phyloP scores from a whole-genome alignment of 2,113 vertebrate species.

The Chionodraco myersi region DNA sequence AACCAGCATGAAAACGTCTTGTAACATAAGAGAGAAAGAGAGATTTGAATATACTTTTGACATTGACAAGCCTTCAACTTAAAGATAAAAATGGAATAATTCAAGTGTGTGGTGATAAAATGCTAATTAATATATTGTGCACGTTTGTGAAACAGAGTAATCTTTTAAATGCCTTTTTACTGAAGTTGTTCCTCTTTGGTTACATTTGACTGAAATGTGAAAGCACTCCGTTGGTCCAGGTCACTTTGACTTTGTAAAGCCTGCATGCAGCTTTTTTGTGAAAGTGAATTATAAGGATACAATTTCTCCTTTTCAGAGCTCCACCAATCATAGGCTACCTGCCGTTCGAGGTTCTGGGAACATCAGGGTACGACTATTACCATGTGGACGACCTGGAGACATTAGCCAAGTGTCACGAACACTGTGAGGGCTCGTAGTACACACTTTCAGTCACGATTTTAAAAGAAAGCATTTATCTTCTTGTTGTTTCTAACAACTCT shows the following conservation, averaged over 20 bases:
- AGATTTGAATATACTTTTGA: no score
- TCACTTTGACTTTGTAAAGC: not conserved
- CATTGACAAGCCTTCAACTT: no score
- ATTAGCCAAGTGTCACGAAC: conserved; percentile 97
- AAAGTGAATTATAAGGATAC: not conserved
- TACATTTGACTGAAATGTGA: not conserved
- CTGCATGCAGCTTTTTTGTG: not conserved
- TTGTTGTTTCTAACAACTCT: conserved; percentile 11
- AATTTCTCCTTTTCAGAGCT: conserved; percentile 85
- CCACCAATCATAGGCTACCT: conserved; percentile 98
- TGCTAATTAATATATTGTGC: no score
- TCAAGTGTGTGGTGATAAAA: no score
- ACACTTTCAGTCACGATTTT: conserved; percentile 66
- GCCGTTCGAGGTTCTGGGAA: conserved; percentile 98
- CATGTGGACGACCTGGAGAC: conserved; percentile 99
- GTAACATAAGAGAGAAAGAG: no score
- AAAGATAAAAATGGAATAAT: no score
- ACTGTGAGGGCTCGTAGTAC: conserved; percentile 87
- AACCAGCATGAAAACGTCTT: no score
- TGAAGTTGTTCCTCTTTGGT: not conserved
- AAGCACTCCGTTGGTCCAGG: not conserved
- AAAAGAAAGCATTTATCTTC: not conserved
- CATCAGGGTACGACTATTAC: conserved; percentile 99
- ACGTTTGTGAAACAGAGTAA: no score
- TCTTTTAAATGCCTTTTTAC: not conserved